A percentile compares a stretch with the other conserved stretches of the same genome.
phyloP scores from a whole-genome alignment of 2,113 vertebrate species.

The Sarotherodon lohbergeri region DNA sequence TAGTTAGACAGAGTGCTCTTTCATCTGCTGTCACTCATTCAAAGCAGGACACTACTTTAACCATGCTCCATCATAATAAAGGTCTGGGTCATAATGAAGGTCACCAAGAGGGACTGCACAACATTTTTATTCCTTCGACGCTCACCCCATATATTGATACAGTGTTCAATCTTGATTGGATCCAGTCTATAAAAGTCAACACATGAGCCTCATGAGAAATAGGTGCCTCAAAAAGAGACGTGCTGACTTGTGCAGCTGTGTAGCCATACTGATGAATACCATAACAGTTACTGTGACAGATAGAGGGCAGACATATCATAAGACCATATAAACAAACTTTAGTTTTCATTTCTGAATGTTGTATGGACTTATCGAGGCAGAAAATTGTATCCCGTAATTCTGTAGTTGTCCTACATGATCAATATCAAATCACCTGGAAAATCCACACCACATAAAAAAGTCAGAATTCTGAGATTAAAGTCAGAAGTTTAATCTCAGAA shows the following conservation, averaged over 20 bases:
- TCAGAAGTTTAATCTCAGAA: too few relatives aligned
- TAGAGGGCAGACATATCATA: fast-evolving
- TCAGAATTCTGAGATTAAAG: too few relatives aligned
- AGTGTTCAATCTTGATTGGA: neutral
- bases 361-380: neutral
- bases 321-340: neutral
- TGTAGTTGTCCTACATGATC: neutral
- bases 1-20: neutral
- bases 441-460: neutral
- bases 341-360: neutral
- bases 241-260: neutral
- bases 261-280: neutral
- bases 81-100: neutral
- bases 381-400: fast-evolving
- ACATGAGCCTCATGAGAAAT: neutral
- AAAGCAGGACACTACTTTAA: neutral
- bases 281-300: neutral
- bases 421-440: neutral
- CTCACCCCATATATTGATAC: neutral
- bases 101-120: neutral
- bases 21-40: neutral
- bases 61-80: neutral
- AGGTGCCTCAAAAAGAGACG: neutral
- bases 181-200: neutral
- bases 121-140: neutral